Conservation (phyloP, 2,797 vertebrate species). For the Myripristis murdjan region DNA sequence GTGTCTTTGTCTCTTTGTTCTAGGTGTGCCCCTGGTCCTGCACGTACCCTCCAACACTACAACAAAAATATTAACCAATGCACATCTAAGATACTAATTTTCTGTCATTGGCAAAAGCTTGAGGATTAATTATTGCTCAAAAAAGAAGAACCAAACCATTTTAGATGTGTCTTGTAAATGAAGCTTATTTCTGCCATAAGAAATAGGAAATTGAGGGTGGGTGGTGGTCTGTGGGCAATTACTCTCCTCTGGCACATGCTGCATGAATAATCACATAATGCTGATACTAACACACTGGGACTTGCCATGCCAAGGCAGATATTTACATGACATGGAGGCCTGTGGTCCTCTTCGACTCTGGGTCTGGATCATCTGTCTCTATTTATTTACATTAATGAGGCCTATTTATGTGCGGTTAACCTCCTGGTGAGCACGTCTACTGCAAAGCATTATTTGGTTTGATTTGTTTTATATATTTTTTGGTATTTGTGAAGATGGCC, state of each 20-base stretch:
- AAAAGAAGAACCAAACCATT: not conserved
- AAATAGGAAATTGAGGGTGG: not conserved
- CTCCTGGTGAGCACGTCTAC: conserved; percentile 42
- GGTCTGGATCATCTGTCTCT: conserved; percentile 42
- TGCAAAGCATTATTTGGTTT: conserved; percentile 13
- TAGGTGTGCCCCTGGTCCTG: no score
- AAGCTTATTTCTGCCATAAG: not conserved
- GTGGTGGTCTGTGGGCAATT: not conserved
- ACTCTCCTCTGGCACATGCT: not conserved
- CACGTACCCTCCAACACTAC: no score
- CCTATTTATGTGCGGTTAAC: conserved; percentile 52
- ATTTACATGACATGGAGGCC: conserved; percentile 45
- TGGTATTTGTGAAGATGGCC: conserved; percentile 7
- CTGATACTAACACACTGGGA: conserved; percentile 36
- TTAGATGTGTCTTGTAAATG: not conserved
- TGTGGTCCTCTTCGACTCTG: conserved; percentile 21
- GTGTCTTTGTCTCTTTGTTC: no score
- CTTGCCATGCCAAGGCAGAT: conserved; percentile 38
- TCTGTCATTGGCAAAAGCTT: no score
- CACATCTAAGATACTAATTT: no score
- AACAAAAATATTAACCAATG: no score
- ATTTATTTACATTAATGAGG: conserved; percentile 66
- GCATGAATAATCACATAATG: conserved; percentile 24
- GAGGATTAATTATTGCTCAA: not conserved
- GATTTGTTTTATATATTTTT: conserved; percentile 12